Conservation (phyloP, 92 coral and sea anemone species). For the Virgularia gustaviana region DNA sequence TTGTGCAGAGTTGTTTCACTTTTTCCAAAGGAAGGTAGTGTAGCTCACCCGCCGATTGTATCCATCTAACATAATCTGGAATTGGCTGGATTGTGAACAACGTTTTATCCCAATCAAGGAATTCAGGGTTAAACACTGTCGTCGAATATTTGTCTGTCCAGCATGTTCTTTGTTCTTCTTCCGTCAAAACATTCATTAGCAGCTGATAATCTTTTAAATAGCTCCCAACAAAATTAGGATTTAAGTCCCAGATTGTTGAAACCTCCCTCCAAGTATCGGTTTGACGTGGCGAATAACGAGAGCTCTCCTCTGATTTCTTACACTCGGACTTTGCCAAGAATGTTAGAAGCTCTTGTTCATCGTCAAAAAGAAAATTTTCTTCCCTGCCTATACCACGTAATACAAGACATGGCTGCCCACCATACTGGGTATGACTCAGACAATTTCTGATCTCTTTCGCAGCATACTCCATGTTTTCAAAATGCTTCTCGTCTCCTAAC, state of each 20-base stretch:
- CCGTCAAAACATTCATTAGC: constrained; percentile 13
- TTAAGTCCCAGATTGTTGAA: constrained; percentile 13
- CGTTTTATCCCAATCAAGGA: neutral
- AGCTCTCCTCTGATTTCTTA: constrained; percentile 33
- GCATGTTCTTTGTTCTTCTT: constrained; percentile 36
- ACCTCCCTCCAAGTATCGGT: constrained; percentile 20
- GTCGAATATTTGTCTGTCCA: constrained; percentile 40
- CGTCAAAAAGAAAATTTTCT: constrained; percentile 32
- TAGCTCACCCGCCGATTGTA: constrained; percentile 11
- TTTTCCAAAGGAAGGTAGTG: constrained; percentile 19
- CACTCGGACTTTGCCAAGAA: constrained; percentile 42
- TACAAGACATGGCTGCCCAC: constrained; percentile 40
- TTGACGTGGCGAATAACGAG: constrained; percentile 30
- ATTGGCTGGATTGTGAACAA: constrained; percentile 13
- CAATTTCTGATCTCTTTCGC: constrained; percentile 42
- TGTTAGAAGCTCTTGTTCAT: constrained; percentile 31
- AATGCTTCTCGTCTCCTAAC: constrained; percentile 33
- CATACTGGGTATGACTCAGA: constrained; percentile 30
- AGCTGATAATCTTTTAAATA: constrained; percentile 36
- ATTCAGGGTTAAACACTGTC: constrained; percentile 17
- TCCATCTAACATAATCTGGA: constrained; percentile 41
- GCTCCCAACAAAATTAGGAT: constrained; percentile 13
- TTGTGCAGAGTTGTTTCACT: neutral
- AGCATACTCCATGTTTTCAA: constrained; percentile 49
- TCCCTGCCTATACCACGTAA: constrained; percentile 39